Evolutionary conservation across 2,797 vertebrate genomes (phyloP).

Genomic region (Bradypodion pumilum): DNA sequence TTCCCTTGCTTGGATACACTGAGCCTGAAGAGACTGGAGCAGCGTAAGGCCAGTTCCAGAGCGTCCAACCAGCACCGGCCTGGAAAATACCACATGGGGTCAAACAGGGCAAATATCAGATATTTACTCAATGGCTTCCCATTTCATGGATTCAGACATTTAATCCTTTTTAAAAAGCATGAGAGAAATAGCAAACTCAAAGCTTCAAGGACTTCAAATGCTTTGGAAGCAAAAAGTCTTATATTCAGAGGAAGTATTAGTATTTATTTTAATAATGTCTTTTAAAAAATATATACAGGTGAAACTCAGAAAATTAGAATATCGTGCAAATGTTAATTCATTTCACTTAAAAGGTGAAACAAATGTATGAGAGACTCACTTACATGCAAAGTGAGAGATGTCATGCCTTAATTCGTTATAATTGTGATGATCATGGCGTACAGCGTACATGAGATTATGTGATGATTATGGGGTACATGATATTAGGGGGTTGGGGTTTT

Average conservation of each 20-base stretch:
- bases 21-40: constrained; percentile 91
- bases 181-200: constrained; percentile 3
- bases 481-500: too few relatives aligned
- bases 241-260: not conserved
- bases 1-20: constrained; percentile 81
- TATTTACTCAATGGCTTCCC: constrained; percentile 15
- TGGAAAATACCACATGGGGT: constrained; percentile 63
- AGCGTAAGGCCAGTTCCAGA: constrained; percentile 92
- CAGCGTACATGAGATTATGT: too few relatives aligned
- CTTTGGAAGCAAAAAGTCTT: not conserved
- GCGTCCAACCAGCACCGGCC: constrained; percentile 98
- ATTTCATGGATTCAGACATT: constrained; percentile 20
- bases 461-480: too few relatives aligned
- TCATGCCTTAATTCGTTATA: too few relatives aligned
- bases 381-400: too few relatives aligned
- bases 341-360: too few relatives aligned
- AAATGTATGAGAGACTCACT: too few relatives aligned
- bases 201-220: not conserved
- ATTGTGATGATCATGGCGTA: too few relatives aligned
- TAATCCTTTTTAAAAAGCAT: not conserved
- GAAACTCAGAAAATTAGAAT: too few relatives aligned
- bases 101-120: constrained; percentile 5
- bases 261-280: not conserved
- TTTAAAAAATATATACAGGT: too few relatives aligned
- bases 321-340: too few relatives aligned